Base-by-base conservation (phyloP, 2,113 vertebrate genomes). In the Podarcis raffonei region DNA sequence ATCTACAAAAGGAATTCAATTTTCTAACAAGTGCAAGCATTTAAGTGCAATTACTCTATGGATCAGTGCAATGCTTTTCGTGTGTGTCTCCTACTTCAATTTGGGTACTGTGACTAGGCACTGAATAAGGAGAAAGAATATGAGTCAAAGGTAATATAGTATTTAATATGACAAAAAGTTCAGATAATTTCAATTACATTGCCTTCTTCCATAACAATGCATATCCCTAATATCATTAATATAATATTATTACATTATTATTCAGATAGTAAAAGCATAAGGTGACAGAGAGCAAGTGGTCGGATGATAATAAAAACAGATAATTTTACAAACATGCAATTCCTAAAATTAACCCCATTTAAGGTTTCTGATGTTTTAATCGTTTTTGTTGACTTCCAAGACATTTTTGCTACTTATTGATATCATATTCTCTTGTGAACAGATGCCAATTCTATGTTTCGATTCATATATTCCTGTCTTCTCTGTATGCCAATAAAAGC, bases 1-100 rank as follows among this genome's bases (percentile, higher is more conserved):
- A 48, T 84, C 3, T 65, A 69, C n/a, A 92, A 39, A 77, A 65
- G 25, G 27, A 89, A 92, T 92, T 89, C 75, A 68, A 6, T 92
- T 92, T 93, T 71, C 39, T 42, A 90, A 74, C 4, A 89, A 83
- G 79, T 32, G 16, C 5, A 57, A 27, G 39, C 22, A 76, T 72
- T 93, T 87, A 87, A 84, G 42, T 25, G 6, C 87, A 88, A 12
- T 72, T 59, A 77, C 87, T 87, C 15, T 53, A n/a, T 76, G 25
- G 23, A 87, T 84, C 66, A 87, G 0, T 85, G n/a, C 2, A n/a
- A 15, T 74, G 74, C 5, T 62, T 48, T 88, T 35, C 11, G 48
- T 53, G 48, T 53, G 48, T 53, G 48, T 53, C 48, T 53, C 48
- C 48, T 12, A 53, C 48, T 16, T 85, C 76, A n/a, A n/a, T 87